These are phyloP conservation scores for Palythoa caribaeorum DNA, from an alignment of 92 coral and sea anemone genomes.

Conservation along the genomic window DNA sequence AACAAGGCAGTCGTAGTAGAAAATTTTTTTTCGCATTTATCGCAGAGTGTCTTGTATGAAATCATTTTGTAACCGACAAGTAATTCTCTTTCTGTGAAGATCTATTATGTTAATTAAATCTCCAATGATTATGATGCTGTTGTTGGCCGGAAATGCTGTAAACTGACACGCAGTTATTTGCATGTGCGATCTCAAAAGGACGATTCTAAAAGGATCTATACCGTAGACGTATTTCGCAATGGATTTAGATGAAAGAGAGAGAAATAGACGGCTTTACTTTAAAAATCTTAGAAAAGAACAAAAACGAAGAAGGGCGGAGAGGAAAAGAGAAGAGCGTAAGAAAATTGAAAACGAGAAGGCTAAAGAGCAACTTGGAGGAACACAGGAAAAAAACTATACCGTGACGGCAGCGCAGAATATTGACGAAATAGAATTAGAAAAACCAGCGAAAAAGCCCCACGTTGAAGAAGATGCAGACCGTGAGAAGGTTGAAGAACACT, in stretches of 20 bases:
- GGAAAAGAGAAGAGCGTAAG: constrained; percentile 27
- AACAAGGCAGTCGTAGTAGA: constrained; percentile 51
- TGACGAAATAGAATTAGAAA: constrained; percentile 6
- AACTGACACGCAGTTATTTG: constrained; percentile 1
- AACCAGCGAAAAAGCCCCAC: not conserved
- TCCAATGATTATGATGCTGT: not conserved
- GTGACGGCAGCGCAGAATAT: constrained; percentile 7
- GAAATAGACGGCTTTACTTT: not conserved
- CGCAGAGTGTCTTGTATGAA: constrained; percentile 40
- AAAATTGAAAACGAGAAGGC: constrained; percentile 1
- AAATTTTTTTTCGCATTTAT: constrained; percentile 23
- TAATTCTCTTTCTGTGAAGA: not conserved
- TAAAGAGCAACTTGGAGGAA: constrained; percentile 1
- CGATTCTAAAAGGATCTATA: not conserved
- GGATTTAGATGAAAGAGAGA: constrained; percentile 4
- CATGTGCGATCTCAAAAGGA: not conserved
- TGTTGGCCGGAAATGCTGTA: constrained; percentile 4
- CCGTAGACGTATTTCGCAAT: not conserved
- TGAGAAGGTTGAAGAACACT: not conserved
- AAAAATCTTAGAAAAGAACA: constrained; percentile 15
- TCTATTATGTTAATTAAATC: not conserved
- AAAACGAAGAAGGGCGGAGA: constrained; percentile 13
- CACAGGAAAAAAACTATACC: not conserved
- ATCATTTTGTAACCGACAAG: constrained; percentile 16
- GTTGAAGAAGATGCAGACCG: constrained; percentile 11